These are phyloP conservation scores for Diplolepis rosae DNA, from an alignment of 2,888 invertebrate genomes.

Conservation along the genomic window DNA sequence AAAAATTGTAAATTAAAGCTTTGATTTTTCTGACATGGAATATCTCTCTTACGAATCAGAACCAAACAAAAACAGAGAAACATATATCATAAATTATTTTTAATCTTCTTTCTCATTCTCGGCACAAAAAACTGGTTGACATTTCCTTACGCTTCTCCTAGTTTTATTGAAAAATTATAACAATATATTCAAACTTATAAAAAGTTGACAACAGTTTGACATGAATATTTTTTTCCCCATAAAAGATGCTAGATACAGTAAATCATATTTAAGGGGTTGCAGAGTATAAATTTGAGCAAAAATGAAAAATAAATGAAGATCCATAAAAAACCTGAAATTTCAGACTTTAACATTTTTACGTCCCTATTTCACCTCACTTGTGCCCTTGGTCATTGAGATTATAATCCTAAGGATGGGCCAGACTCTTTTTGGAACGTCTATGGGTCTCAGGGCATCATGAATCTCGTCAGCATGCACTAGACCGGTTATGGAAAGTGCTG, in stretches of 20 bases:
- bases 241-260: not conserved
- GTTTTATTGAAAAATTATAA: no score
- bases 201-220: no score
- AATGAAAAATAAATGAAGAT: not conserved
- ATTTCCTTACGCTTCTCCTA: no score
- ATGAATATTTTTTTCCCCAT: no score
- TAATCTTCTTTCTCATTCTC: not conserved
- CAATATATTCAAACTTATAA: no score
- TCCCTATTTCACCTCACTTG: not conserved
- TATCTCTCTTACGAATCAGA: not conserved
- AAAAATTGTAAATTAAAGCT: not conserved
- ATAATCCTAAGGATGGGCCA: not conserved
- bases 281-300: not conserved
- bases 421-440: not conserved
- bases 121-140: not conserved
- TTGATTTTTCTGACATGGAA: not conserved
- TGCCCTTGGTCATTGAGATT: not conserved
- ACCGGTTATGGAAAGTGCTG: slow-evolving; percentile 1
- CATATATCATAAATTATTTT: not conserved
- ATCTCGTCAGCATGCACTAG: not conserved
- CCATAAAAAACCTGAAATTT: not conserved
- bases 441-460: not conserved
- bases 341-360: not conserved
- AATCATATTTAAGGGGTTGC: not conserved
- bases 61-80: not conserved